A percentile compares a stretch with the other conserved stretches of the same genome.
phyloP scores from a whole-genome alignment of 1,140 invertebrate genomes.

The Saxidomus purpurata region DNA sequence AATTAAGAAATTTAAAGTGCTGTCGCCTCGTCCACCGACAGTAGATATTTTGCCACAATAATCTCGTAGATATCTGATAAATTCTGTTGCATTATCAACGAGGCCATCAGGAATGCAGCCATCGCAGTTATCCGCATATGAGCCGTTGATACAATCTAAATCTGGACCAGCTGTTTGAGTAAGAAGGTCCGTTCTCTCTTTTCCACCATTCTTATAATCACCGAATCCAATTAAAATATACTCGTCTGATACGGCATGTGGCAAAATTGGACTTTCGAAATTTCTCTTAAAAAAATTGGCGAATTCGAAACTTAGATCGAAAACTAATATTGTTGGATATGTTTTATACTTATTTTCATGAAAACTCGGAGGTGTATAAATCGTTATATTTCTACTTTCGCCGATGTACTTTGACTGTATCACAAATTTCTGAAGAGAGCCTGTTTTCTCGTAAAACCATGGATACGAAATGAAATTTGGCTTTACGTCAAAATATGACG shows the following conservation, averaged over 20 bases:
- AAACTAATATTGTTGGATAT: conserved; percentile 37
- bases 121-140: neutral
- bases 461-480: conserved; percentile 27
- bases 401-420: conserved; percentile 32
- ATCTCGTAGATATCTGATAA: neutral
- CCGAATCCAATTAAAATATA: conserved; percentile 25
- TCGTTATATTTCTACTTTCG: neutral
- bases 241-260: conserved; percentile 23
- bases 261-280: conserved; percentile 1
- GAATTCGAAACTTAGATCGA: neutral
- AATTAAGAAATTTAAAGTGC: conserved; percentile 1
- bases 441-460: conserved; percentile 32
- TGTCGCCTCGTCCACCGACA: neutral
- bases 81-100: neutral
- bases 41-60: neutral
- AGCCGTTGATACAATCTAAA: conserved; percentile 27
- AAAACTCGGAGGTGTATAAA: conserved; percentile 54
- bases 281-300: neutral
- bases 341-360: conserved; percentile 52
- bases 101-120: neutral
- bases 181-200: neutral
- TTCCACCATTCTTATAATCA: conserved; percentile 1
- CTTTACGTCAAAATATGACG: conserved; percentile 35
- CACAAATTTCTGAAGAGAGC: neutral
- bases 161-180: neutral